Conservation (phyloP, 2,113 vertebrate genomes). For the Pogonocichla stellata region DNA sequence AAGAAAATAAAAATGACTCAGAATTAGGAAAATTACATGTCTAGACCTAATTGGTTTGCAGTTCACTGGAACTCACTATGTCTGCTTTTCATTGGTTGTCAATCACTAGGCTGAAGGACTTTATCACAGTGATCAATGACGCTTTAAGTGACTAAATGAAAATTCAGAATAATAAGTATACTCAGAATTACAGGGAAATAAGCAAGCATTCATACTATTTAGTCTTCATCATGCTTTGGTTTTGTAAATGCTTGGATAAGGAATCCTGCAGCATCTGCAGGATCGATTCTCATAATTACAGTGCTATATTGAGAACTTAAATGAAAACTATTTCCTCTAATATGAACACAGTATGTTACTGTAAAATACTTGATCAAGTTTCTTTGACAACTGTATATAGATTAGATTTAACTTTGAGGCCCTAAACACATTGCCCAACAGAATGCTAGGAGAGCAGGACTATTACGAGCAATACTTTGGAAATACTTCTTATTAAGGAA, state of each 20-base stretch:
- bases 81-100: not conserved
- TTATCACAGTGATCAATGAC: not conserved
- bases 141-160: not conserved
- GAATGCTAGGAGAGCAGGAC: not conserved
- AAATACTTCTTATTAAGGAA: not conserved
- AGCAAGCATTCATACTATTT: not conserved
- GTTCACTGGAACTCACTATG: not conserved
- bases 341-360: not conserved
- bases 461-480: not conserved
- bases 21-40: not conserved
- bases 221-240: not conserved
- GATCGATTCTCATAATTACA: not conserved
- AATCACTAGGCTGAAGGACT: not conserved
- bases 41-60: not conserved
- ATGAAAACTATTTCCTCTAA: not conserved
- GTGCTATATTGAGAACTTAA: not conserved
- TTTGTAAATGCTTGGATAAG: not conserved
- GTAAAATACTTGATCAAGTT: not conserved
- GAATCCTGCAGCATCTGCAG: not conserved
- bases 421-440: not conserved
- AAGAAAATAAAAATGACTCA: not conserved
- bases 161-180: not conserved
- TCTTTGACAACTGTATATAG: not conserved
- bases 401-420: not conserved
- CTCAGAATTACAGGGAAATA: not conserved